Base-by-base conservation (phyloP, 2,888 invertebrate species). In the Epirrhoe tristata region DNA sequence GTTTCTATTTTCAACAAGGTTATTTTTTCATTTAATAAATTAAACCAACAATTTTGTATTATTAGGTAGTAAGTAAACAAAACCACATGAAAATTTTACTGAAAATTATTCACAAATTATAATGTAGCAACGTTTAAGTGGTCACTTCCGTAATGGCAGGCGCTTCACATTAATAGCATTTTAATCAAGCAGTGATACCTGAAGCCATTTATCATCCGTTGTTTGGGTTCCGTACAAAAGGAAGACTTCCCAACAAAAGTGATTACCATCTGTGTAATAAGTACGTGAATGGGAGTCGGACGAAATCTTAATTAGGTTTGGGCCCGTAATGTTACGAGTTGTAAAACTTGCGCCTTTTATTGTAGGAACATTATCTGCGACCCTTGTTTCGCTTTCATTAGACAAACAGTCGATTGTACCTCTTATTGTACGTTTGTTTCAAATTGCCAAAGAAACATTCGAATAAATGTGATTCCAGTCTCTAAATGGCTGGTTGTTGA, bases 201-300 rank as follows among this genome's bases (percentile, higher is more conserved):
- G 76, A 76, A 68, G 64, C 74, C 79, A 80, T 84, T 83, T 77
- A 77, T 85, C 83, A 83, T 80, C 78, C 79, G 76, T 78, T 80
- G 76, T 78, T 77, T 75, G 76, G 78, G 74, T 74, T 73, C 71
- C 55, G 53, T 71, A 87, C 84, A 86, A 86, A 79, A 73, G 83
- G 78, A 80, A 80, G 77, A 77, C 79, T 80, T 70, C 69, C 75
- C 75, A 59, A 69, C 65, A 74, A 72, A 72, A 69, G 74, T 83
- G 87, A 86, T 87, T 83, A 84, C 79, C 80, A 86, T 87, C 83
- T 78, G 74, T 76, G 79, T 84, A 83, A 83, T 84, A 81, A 81
- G 82, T 79, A 79, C 77, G 77, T 81, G 84, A 80, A 84, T 81
- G 77, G 79, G 72, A 71, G 73, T 70, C 74, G 70, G 67, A 70